Evolutionary conservation across 2,113 vertebrate species (phyloP).

Genomic region (Prietella phreatophila): DNA sequence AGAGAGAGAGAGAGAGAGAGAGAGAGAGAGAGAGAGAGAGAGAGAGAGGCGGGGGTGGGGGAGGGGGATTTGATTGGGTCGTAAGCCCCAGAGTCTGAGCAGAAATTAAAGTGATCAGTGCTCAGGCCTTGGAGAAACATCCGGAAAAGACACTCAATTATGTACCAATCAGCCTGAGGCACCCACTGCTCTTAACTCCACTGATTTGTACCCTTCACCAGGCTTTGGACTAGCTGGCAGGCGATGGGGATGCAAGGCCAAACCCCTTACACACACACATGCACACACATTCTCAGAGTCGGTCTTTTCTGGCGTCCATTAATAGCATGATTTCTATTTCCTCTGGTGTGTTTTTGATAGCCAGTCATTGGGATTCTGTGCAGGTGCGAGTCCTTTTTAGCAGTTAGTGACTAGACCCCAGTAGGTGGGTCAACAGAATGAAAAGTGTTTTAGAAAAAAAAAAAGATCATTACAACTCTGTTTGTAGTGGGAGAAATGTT

Average conservation of each 20-base stretch:
- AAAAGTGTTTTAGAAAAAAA: not conserved
- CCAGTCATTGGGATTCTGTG: slow-evolving; percentile 41
- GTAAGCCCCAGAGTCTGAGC: slow-evolving; percentile 41
- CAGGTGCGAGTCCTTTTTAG: slow-evolving; percentile 39
- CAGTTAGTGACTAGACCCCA: slow-evolving; percentile 12
- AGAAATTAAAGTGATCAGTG: slow-evolving; percentile 53
- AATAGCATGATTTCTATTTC: slow-evolving; percentile 45
- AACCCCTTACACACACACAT: not conserved
- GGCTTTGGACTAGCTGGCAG: slow-evolving; percentile 35
- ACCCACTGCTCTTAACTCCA: slow-evolving; percentile 35
- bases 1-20: not conserved
- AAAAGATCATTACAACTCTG: slow-evolving; percentile 20
- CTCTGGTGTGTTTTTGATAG: slow-evolving; percentile 42
- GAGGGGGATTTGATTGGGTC: slow-evolving; percentile 34
- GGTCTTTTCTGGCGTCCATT: slow-evolving; percentile 21
- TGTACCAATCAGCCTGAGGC: slow-evolving; percentile 52
- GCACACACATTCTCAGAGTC: slow-evolving; percentile 2
- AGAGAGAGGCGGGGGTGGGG: not conserved
- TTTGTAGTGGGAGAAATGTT: slow-evolving; percentile 21
- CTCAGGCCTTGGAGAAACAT: slow-evolving; percentile 51
- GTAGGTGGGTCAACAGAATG: slow-evolving; percentile 15
- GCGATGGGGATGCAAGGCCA: slow-evolving; percentile 23
- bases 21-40: not conserved
- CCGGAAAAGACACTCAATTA: slow-evolving; percentile 53
- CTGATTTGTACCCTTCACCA: slow-evolving; percentile 52